Percentiles rank a stretch among this genome's conserved stretches.
phyloP scores from a whole-genome alignment of 2,113 vertebrate species.

The Garra rufa region DNA sequence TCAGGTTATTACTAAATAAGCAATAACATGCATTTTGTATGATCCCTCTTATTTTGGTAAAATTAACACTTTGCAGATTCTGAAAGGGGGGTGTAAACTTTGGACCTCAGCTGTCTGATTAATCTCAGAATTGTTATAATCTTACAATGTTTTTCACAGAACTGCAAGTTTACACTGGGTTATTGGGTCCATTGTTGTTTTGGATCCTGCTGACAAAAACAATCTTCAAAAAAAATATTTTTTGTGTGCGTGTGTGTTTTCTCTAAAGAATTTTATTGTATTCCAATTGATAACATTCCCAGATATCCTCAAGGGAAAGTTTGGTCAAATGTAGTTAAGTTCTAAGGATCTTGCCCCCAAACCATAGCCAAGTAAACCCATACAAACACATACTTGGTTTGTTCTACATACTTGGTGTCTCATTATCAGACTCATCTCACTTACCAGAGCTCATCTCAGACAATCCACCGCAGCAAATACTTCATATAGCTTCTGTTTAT shows the following conservation, averaged over 20 bases:
- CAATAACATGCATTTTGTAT: no score
- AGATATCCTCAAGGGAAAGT: neutral
- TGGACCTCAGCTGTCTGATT: no score
- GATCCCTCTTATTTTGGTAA: no score
- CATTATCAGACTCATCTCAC: conserved; percentile 57
- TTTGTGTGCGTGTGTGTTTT: neutral
- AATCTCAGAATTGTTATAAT: no score
- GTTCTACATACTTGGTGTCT: conserved; percentile 43
- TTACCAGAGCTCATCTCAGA: conserved; percentile 77
- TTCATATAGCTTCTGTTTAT: conserved; percentile 78
- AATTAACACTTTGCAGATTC: no score
- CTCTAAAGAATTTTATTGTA: neutral
- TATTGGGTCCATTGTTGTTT: no score
- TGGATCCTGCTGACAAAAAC: no score
- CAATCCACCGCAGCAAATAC: conserved; percentile 75
- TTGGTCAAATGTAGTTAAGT: neutral
- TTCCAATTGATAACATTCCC: neutral
- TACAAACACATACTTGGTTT: conserved; percentile 45
- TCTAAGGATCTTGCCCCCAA: neutral
- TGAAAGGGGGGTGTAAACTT: no score
- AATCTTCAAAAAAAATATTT: no score
- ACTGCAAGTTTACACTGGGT: no score
- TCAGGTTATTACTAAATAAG: no score
- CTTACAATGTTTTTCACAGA: no score
- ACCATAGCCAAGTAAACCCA: neutral